Conservation (phyloP, 1,140 invertebrate genomes). For the Elysia chlorotica region DNA sequence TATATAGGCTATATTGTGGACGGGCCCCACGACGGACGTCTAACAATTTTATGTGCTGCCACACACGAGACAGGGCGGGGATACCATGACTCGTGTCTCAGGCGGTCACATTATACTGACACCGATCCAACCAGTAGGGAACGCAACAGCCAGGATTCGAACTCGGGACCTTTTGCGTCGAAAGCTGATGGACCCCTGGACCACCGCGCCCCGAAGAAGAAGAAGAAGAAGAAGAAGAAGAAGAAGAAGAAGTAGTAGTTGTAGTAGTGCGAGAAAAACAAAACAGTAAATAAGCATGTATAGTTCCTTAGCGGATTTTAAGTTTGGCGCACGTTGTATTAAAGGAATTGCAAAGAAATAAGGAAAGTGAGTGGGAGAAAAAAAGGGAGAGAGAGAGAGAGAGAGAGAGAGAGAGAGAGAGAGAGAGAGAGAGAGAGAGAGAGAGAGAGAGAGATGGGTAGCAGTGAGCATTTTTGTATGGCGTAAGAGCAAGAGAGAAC, state of each 20-base stretch:
- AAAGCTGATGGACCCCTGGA: no score
- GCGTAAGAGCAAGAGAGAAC: background rate
- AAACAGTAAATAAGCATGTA: background rate
- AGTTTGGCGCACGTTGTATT: background rate
- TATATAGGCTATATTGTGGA: no score
- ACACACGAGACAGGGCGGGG: no score
- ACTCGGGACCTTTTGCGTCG: no score
- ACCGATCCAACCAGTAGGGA: no score
- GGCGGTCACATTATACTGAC: no score
- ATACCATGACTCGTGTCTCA: no score
- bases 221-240: conserved; percentile 5
- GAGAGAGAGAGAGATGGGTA: background rate
- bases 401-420: conserved; percentile 4
- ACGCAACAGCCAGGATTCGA: no score
- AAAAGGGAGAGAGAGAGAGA: conserved; percentile 11
- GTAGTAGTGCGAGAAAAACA: background rate
- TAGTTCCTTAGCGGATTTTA: background rate
- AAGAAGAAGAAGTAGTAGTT: background rate
- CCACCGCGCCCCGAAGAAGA: background rate
- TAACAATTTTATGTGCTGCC: no score
- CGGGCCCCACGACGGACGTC: no score
- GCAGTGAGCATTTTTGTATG: background rate
- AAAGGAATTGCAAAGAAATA: background rate
- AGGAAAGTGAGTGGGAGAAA: conserved; percentile 1
- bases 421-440: background rate